phyloP scores from a whole-genome alignment of 2,797 vertebrate species.

The Caiman crocodilus region DNA sequence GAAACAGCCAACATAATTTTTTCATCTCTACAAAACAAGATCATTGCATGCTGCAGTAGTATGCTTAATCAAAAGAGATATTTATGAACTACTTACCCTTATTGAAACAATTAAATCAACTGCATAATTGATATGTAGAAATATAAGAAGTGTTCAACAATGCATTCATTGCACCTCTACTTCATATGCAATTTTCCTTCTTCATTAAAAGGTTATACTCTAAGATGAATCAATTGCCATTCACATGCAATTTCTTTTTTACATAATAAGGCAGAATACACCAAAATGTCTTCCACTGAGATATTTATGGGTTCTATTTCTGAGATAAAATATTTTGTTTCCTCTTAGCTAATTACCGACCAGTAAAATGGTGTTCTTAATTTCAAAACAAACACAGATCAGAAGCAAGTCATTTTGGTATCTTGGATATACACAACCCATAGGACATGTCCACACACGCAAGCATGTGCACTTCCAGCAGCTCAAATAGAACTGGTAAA shows the following conservation, averaged over 20 bases:
- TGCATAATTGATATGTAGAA: neutral
- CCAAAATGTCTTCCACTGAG: neutral
- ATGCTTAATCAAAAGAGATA: neutral
- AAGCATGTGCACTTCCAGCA: too few species aligned
- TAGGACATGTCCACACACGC: too few species aligned
- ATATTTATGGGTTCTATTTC: neutral
- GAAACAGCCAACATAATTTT: neutral
- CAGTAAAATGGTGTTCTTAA: too few species aligned
- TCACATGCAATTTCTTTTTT: neutral
- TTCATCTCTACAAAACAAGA: neutral
- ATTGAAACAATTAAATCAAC: neutral
- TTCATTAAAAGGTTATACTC: neutral
- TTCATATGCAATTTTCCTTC: neutral
- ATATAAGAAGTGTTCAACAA: neutral
- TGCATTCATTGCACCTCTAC: neutral
- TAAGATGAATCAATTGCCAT: neutral
- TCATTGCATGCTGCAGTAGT: neutral
- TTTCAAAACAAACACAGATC: neutral
- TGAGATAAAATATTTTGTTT: neutral
- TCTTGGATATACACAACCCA: neutral
- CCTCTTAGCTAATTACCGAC: neutral
- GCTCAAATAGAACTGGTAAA: too few species aligned
- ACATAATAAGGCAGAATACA: neutral
- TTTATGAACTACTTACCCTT: neutral
- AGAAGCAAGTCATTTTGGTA: neutral